These are phyloP conservation scores for Stegastes partitus DNA, from an alignment of 2,113 vertebrate species.

Conservation along the genomic window DNA sequence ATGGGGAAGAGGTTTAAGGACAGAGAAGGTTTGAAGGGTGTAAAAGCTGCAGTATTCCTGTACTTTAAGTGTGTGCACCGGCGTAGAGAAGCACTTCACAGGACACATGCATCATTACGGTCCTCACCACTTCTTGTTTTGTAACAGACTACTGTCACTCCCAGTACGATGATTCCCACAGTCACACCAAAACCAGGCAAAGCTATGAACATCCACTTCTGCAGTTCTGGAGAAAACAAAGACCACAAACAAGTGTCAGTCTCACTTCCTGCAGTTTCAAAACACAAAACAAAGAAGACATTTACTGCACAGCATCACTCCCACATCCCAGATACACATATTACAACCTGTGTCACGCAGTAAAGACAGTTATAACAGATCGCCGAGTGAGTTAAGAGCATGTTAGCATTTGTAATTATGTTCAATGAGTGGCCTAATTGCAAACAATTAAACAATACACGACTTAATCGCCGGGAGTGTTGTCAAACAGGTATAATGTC, in stretches of 20 bases:
- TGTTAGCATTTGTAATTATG: no score
- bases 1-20: no score
- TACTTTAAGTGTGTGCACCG: not conserved
- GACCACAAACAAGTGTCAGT: not conserved
- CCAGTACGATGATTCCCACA: conserved; percentile 1
- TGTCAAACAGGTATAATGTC: no score
- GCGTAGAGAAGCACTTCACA: not conserved
- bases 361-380: no score
- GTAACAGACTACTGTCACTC: not conserved
- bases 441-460: not conserved
- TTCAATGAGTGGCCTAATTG: not conserved
- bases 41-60: no score
- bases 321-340: no score
- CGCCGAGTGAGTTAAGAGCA: no score
- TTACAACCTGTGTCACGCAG: no score
- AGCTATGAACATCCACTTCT: not conserved
- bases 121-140: conserved; percentile 29
- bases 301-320: not conserved
- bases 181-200: conserved; percentile 20
- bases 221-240: not conserved
- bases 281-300: not conserved
- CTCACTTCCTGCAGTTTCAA: not conserved
- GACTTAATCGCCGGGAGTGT: no score
- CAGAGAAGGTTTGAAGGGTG: no score
- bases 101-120: not conserved